phyloP scores from a whole-genome alignment of 2,888 invertebrate species.

The Oligia strigilis region DNA sequence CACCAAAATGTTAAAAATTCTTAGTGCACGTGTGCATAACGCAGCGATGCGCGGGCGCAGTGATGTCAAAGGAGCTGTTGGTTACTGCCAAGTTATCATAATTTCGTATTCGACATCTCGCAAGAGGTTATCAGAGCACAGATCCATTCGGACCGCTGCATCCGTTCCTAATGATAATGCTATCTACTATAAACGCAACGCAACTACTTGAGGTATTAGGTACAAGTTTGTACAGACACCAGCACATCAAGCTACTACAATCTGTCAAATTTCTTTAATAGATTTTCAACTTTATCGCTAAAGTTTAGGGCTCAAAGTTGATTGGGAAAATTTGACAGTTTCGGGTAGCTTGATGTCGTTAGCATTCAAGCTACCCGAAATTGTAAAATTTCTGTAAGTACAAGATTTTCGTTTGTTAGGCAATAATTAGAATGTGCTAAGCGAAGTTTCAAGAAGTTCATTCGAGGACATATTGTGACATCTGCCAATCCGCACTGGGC shows the following conservation, averaged over 20 bases:
- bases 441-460: neutral
- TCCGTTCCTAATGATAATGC: slow-evolving; percentile 79
- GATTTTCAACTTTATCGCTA: too few relatives aligned
- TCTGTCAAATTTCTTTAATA: too few relatives aligned
- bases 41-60: slow-evolving; percentile 68
- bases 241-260: too few relatives aligned
- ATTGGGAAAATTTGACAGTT: too few relatives aligned
- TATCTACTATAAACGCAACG: slow-evolving; percentile 55
- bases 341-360: neutral
- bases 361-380: too few relatives aligned
- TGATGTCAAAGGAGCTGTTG: slow-evolving; percentile 80
- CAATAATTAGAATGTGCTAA: neutral
- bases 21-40: slow-evolving; percentile 62
- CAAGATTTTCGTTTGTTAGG: slow-evolving; percentile 15
- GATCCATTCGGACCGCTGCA: slow-evolving; percentile 77
- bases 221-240: too few relatives aligned
- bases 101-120: slow-evolving; percentile 72
- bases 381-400: neutral
- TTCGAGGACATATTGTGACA: too few relatives aligned
- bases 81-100: slow-evolving; percentile 75
- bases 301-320: too few relatives aligned
- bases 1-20: neutral
- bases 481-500: too few relatives aligned
- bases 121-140: slow-evolving; percentile 79
- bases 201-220: slow-evolving; percentile 13